Base-by-base conservation (phyloP, 2,113 vertebrate species). In the Tursiops truncatus region DNA sequence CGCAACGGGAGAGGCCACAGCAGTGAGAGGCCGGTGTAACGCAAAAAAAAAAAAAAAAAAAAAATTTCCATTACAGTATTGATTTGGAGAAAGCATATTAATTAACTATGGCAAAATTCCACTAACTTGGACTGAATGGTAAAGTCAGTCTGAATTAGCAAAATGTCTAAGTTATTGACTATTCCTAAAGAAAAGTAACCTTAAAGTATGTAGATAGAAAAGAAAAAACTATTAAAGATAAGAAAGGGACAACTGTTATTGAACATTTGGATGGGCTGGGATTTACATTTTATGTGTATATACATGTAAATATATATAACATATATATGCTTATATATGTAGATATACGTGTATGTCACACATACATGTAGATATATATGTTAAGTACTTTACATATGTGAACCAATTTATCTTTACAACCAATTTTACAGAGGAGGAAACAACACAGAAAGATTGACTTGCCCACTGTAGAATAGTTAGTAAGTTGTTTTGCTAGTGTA, bases 161-260 rank as follows among this genome's bases (percentile, higher is more conserved):
- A 97, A 92, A 92, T 87, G 8, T 65, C 58, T 89, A 82, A 60
- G 18, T 91, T 47, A 85, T 83, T 88, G 87, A 93, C 23, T 62
- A 81, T 86, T 36, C n/a, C 58, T 68, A 79, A 95, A 95, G 44
- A 81, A 77, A 89, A 82, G n/a, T 53, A 85, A 70, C 31, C 65
- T 74, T 83, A 77, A 93, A 93, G 2, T 84, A 50, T 26, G 15
- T 67, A 88, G 36, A 95, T 68, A 89, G 5, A 63, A 94, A 91
- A 86, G 85, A 56, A 91, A 86, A 50, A 44, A 77, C 33, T 85
- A 70, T 63, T 93, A 89, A 73, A 93, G 7, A 60, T 74, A 90
- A 76, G 47, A 87, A 94, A 84, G n/a, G 20, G 2, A 70, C 2
- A 82, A 21, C 33, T 76, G 0, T 44, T 44, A 76, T 31, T 67